Conservation (phyloP, 2,888 invertebrate species). For the Trimorus sp. region DNA sequence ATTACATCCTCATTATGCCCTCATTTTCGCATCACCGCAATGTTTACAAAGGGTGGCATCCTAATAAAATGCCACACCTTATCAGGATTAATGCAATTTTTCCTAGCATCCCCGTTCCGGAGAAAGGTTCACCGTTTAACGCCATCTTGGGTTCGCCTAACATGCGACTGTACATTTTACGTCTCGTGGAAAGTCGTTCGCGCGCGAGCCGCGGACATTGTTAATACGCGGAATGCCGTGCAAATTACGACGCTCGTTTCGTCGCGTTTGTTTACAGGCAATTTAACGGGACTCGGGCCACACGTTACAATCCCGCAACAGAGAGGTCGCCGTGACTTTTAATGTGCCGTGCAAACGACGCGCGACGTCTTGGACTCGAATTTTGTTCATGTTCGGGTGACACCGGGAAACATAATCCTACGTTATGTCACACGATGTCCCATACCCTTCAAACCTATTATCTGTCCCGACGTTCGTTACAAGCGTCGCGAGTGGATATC, state of each 20-base stretch:
- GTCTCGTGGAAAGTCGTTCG: too few relatives aligned
- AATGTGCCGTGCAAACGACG: conserved; percentile 22
- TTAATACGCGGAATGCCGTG: background rate
- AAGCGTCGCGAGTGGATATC: conserved; percentile 68
- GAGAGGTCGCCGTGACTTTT: conserved; percentile 10
- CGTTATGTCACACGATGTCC: conserved; percentile 33
- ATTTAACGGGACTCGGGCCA: background rate
- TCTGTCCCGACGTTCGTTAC: conserved; percentile 75
- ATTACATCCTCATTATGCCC: too few relatives aligned
- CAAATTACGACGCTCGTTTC: background rate
- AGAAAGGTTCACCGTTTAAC: too few relatives aligned
- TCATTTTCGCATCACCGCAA: too few relatives aligned
- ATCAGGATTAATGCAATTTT: too few relatives aligned
- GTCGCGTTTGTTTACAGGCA: conserved; percentile 4
- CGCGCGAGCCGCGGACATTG: background rate
- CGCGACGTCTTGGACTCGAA: conserved; percentile 7
- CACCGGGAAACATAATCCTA: conserved; percentile 36
- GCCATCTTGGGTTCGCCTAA: too few relatives aligned
- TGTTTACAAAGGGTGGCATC: too few relatives aligned
- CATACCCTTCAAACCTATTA: conserved; percentile 71
- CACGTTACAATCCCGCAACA: conserved; percentile 12
- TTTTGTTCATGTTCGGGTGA: conserved; percentile 17
- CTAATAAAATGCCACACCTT: too few relatives aligned
- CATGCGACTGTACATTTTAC: too few relatives aligned
- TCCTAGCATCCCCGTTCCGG: too few relatives aligned